Conservation (phyloP, 1,140 invertebrate species). For the Bombus confusus region DNA sequence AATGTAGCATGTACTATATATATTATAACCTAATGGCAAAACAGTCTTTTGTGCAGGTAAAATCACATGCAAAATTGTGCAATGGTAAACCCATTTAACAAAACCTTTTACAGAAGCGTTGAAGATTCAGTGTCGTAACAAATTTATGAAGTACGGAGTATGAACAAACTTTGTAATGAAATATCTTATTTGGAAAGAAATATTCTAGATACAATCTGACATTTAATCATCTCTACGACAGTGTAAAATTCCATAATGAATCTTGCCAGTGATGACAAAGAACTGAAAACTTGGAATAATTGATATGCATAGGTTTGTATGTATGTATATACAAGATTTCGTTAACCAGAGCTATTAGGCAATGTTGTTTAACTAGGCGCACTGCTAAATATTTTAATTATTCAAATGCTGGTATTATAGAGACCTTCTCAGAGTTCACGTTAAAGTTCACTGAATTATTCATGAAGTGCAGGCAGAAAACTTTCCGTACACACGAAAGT, state of each 20-base stretch:
- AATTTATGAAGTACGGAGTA: neutral
- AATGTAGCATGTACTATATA: too few relatives aligned
- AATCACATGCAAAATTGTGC: slow-evolving; percentile 7
- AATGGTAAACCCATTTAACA: neutral
- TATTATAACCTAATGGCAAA: too few relatives aligned
- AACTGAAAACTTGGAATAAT: neutral
- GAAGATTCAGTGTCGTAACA: neutral
- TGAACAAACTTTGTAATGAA: neutral
- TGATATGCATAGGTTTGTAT: neutral
- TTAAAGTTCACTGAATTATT: slow-evolving; percentile 58
- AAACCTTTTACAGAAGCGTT: neutral
- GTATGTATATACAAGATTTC: slow-evolving; percentile 3
- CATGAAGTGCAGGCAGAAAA: slow-evolving; percentile 39
- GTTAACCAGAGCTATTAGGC: slow-evolving; percentile 41
- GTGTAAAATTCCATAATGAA: neutral
- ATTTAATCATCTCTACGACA: neutral
- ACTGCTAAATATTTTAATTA: slow-evolving; percentile 46
- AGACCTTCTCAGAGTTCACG: slow-evolving; percentile 30
- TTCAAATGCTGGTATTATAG: slow-evolving; percentile 38
- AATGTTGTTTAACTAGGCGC: slow-evolving; percentile 16
- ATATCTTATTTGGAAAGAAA: neutral
- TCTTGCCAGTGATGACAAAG: neutral
- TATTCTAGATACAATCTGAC: slow-evolving; percentile 13
- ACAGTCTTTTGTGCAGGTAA: neutral
- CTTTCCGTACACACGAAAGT: slow-evolving; percentile 44